Conservation (phyloP, 2,113 vertebrate species). For the Edolisoma coerulescens region DNA sequence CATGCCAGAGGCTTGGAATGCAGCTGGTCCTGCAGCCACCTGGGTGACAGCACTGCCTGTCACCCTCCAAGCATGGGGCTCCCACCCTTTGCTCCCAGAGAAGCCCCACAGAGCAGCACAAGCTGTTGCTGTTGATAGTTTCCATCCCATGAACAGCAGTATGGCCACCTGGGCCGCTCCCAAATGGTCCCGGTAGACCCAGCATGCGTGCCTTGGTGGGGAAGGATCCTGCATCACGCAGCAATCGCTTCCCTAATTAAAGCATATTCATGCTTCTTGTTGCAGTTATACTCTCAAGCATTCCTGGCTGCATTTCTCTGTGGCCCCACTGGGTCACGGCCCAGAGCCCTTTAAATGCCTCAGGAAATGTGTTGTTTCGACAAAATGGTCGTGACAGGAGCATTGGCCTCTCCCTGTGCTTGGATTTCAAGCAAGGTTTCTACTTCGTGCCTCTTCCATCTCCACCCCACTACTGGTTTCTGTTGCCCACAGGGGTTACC, state of each 20-base stretch:
- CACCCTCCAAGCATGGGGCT: background rate
- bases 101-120: background rate
- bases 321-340: background rate
- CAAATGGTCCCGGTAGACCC: background rate
- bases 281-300: background rate
- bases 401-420: background rate
- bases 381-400: background rate
- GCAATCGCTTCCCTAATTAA: background rate
- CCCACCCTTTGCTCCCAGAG: rapidly evolving
- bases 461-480: background rate
- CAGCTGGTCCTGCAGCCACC: background rate
- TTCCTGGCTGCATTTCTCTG: background rate
- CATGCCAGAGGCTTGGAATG: background rate
- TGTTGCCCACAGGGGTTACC: background rate
- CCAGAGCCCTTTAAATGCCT: background rate
- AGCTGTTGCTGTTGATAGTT: background rate
- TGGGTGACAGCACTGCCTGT: background rate
- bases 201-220: background rate
- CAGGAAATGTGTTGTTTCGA: background rate
- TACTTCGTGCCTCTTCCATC: background rate
- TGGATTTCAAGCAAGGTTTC: background rate
- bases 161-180: background rate
- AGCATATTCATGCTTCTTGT: background rate
- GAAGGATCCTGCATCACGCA: background rate
- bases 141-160: background rate